These are phyloP conservation scores for Sisyra nigra DNA, from an alignment of 2,888 invertebrate genomes.

Conservation along the genomic window DNA sequence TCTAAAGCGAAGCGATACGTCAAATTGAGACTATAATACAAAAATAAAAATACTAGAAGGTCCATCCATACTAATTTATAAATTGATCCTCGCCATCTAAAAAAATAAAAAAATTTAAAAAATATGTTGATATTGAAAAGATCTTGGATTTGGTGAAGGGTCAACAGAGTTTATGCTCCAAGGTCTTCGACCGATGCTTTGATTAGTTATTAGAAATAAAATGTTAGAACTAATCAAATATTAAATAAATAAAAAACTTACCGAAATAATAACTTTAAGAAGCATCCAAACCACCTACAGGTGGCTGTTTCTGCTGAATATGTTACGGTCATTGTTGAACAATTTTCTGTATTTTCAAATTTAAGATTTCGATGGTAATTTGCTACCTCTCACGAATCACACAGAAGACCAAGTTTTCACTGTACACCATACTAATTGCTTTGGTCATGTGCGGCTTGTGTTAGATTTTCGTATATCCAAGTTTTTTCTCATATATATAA, in stretches of 20 bases:
- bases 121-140: background rate
- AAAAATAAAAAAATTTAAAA: conserved; percentile 22
- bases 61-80: conserved; percentile 92
- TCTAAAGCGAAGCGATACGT: conserved; percentile 57
- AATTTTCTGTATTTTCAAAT: background rate
- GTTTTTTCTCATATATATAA: too few relatives aligned
- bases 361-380: background rate
- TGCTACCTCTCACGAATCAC: too few relatives aligned
- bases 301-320: conserved; percentile 79
- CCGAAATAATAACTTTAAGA: conserved; percentile 70
- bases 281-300: conserved; percentile 73
- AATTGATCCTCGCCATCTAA: conserved; percentile 87
- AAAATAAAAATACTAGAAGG: conserved; percentile 56
- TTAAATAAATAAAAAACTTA: conserved; percentile 24
- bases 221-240: conserved; percentile 8
- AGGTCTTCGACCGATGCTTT: background rate
- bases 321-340: conserved; percentile 57
- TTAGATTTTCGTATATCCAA: too few relatives aligned
- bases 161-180: background rate
- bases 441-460: too few relatives aligned
- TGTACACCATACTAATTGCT: too few relatives aligned
- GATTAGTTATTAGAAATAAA: background rate
- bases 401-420: too few relatives aligned
- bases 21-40: conserved; percentile 66
- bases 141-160: background rate